These are phyloP conservation scores for Sycophila texana DNA, from an alignment of 2,888 invertebrate species.

Conservation along the genomic window DNA sequence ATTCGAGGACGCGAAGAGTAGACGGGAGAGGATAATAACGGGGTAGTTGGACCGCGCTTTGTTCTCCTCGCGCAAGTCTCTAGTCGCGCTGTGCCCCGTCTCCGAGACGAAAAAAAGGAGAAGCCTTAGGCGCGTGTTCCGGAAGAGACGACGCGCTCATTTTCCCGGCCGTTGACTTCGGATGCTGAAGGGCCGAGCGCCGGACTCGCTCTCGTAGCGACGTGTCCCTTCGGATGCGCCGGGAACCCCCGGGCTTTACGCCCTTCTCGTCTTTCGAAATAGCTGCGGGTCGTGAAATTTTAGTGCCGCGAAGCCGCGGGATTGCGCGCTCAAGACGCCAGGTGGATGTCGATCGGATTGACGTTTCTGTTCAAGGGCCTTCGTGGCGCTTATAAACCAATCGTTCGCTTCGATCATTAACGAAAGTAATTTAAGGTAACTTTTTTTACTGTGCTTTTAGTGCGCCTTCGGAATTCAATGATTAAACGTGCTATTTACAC, in stretches of 20 bases:
- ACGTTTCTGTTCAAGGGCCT: too few relatives aligned
- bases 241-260: not conserved
- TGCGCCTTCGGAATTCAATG: too few relatives aligned
- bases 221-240: constrained; percentile 2
- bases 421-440: too few relatives aligned
- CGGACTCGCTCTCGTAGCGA: constrained; percentile 22
- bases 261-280: constrained; percentile 25
- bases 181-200: constrained; percentile 57
- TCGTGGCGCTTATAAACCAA: too few relatives aligned
- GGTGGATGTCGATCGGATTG: too few relatives aligned
- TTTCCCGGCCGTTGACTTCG: constrained; percentile 79
- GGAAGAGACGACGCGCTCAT: constrained; percentile 76
- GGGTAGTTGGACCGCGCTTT: not conserved
- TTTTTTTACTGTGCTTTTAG: too few relatives aligned
- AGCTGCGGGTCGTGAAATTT: constrained; percentile 61
- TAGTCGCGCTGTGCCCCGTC: not conserved
- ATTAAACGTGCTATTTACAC: too few relatives aligned
- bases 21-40: constrained; percentile 9
- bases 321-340: not conserved
- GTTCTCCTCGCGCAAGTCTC: not conserved
- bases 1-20: not conserved
- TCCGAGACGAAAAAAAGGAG: not conserved
- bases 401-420: too few relatives aligned
- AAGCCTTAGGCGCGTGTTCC: constrained; percentile 66
- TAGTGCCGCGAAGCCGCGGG: constrained; percentile 62